Conservation (phyloP, 2,888 invertebrate genomes). For the Autographa pulchrina region DNA sequence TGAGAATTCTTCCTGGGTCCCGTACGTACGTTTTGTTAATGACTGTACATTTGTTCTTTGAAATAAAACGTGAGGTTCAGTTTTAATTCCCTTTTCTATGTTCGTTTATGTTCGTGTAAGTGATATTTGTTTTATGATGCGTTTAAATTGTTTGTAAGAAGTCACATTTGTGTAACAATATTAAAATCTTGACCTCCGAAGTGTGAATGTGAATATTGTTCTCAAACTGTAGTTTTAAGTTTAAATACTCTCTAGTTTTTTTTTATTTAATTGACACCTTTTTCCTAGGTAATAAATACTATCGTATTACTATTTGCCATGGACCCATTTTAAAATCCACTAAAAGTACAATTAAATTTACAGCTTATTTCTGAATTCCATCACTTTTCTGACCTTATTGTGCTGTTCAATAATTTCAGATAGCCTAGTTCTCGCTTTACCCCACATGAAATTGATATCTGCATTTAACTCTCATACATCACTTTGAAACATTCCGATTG, state of each 20-base stretch:
- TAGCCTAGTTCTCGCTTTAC: not conserved
- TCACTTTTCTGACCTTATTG: not conserved
- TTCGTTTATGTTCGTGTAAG: slow-evolving; percentile 30
- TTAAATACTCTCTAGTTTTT: no score
- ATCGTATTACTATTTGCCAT: no score
- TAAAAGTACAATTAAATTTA: no score
- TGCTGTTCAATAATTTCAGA: not conserved
- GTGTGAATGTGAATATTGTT: no score
- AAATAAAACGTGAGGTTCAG: slow-evolving; percentile 50
- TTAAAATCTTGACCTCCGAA: no score
- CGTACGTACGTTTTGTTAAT: slow-evolving; percentile 64
- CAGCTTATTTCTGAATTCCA: no score
- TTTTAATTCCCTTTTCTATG: slow-evolving; percentile 50
- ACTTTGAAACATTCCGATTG: slow-evolving; percentile 37
- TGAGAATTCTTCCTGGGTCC: slow-evolving; percentile 73
- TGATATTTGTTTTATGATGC: no score
- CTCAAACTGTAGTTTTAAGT: no score
- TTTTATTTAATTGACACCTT: no score
- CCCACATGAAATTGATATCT: not conserved
- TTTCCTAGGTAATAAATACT: no score
- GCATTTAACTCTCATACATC: slow-evolving; percentile 9
- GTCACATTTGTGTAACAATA: no score
- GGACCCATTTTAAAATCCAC: no score
- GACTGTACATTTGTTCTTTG: slow-evolving; percentile 67
- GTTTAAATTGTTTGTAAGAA: not conserved